Evolutionary conservation across 2,888 invertebrate species (phyloP).

Genomic region (Spilosoma lubricipeda): DNA sequence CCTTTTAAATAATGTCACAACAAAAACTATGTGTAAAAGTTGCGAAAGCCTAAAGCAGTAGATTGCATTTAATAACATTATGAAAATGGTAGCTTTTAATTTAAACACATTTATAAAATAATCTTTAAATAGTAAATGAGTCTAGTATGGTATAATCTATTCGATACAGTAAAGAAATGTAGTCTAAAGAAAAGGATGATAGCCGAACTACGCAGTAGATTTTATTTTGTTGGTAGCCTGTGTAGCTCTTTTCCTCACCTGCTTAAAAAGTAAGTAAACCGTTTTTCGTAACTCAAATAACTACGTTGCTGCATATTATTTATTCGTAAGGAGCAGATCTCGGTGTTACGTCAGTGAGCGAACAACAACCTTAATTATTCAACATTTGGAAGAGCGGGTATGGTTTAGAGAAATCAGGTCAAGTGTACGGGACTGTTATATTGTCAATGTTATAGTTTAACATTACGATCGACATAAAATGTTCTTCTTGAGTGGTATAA

Average conservation of each 20-base stretch:
- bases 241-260: not conserved
- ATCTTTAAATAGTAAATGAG: not conserved
- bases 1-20: too few relatives aligned
- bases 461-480: conserved; percentile 26
- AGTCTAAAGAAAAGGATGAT: not conserved
- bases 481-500: not conserved
- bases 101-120: not conserved
- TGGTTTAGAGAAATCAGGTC: conserved; percentile 48
- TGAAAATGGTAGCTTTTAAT: not conserved
- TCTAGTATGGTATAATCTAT: not conserved
- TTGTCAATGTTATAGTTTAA: conserved; percentile 25
- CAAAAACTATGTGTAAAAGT: too few relatives aligned
- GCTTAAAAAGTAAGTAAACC: conserved; percentile 24
- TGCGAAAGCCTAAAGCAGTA: too few relatives aligned
- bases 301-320: conserved; percentile 36
- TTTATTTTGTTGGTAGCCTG: not conserved
- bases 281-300: conserved; percentile 38
- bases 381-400: conserved; percentile 44
- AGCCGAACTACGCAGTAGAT: not conserved
- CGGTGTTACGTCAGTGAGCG: conserved; percentile 41
- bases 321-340: conserved; percentile 42
- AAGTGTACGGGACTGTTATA: conserved; percentile 29
- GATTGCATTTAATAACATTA: too few relatives aligned
- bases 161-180: not conserved
- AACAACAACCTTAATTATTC: conserved; percentile 54